Base-by-base conservation (phyloP, 2,113 vertebrate species). In the Tachuris rubrigastra region DNA sequence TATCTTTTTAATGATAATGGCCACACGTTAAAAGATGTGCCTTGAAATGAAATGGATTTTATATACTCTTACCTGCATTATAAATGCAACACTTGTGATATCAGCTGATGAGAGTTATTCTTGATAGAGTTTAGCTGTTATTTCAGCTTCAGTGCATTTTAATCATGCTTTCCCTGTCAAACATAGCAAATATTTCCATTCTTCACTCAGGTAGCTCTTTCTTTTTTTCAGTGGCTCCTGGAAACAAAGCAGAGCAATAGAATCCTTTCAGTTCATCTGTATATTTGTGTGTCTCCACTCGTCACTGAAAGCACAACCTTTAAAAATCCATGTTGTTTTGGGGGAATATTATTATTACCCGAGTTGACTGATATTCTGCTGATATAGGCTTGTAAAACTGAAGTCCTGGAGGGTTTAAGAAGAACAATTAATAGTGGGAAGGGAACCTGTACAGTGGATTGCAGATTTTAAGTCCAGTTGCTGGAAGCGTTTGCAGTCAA, bases 111-210 rank as follows among this genome's bases (percentile, higher is more conserved):
- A 81, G 86, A 81, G 49, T 75, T 92, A 88, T 67, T 96, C 92
- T 89, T 92, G 72, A 85, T 90, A 81, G 88, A 96, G 47, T 82
- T 53, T 6, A 95, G 92, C 82, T 39, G 41, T 97, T 97, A 96
- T 97, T 98, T 98, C 97, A 44, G 47, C 96, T 93, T 96, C 65
- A 71, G 84, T 91, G 95, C 87, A 75, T 97, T 97, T 97, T 98
- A 97, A 98, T 98, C 97, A 94, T 87, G 85, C 91, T 96, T 94
- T 47, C 58, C 96, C 87, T 94, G 71, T 97, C 96, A 96, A 76
- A 91, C 47, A 8, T 1, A 86, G 91, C 44, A 68, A 92, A 52
- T 52, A 82, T 92, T 97, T 96, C 89, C 50, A 68, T 96, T 95
- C 95, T 96, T 94, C 91, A 85, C 58, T 94, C 56, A 58, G 76